Base-by-base conservation (phyloP, 2,888 invertebrate species). In the Drosophila percnosoma region DNA sequence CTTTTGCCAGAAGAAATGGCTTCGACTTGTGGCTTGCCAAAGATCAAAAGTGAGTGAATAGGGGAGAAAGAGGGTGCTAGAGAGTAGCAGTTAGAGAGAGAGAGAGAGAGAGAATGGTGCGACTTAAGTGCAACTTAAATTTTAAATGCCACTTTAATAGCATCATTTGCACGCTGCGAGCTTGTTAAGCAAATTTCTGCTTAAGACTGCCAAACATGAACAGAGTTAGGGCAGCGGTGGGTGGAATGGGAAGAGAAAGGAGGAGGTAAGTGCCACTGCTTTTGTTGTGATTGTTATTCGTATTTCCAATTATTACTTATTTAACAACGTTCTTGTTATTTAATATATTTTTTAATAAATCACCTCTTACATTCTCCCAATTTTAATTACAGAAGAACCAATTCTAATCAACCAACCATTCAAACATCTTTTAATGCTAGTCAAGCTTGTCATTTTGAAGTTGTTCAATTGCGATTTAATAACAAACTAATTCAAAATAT, bases 101-200 rank as follows among this genome's bases (percentile, higher is more conserved):
- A 40, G 40, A 33, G 75, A 78, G 73, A 61, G 67, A 51, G 57
- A 59, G 60, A 74, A 68, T 71, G 81, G 84, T 59, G 83, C 73
- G 87, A 86, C 61, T 78, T 69, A 78, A 81, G 75, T 83, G 87
- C 75, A 88, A 80, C 88, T 91, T 87, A 90, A 89, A 89, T 91
- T 91, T 90, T 90, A 91, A 91, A 91, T 87, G 91, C 87, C 90
- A 90, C 86, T 91, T 90, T 90, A 91, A 91, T 90, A 84, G 91
- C 91, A 90, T 90, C 90, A 91, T 91, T 91, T 91, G 91, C 91
- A 91, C 91, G 90, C 91, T 87, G 89, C 77, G 51, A 70, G 80
- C 82, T 88, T 90, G 89, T 90, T 90, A 87, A 72, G 68, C 54
- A 52, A 68, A 57, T 60, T 52, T 66, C 68, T 68, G 40, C 15